Conservation (phyloP, 2,113 vertebrate species). For the Myotis brandtii region DNA sequence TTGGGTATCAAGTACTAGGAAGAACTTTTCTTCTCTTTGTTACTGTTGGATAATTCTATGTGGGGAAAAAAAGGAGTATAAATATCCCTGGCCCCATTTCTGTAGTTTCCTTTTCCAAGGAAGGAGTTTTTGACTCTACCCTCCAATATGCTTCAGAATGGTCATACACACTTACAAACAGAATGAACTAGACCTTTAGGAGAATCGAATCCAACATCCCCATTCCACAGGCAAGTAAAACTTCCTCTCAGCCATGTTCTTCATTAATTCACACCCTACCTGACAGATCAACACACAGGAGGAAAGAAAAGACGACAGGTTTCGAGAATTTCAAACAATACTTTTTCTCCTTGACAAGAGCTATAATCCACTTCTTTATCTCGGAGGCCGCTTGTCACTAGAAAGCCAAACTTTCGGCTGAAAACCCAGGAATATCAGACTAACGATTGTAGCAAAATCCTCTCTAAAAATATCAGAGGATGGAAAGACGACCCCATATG, state of each 20-base stretch:
- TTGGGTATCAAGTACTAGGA: neutral
- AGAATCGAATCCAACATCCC: neutral
- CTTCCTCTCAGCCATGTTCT: neutral
- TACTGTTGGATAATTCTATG: neutral
- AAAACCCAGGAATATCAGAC: slow-evolving; percentile 66
- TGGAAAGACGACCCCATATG: slow-evolving; percentile 77
- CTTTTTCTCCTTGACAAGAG: neutral
- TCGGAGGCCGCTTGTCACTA: slow-evolving; percentile 43
- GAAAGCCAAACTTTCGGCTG: slow-evolving; percentile 61
- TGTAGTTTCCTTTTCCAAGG: neutral
- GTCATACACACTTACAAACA: neutral
- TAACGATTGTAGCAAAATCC: slow-evolving; percentile 38
- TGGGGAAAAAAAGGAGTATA: neutral
- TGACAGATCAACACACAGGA: neutral
- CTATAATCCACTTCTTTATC: slow-evolving; percentile 28
- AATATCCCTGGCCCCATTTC: neutral
- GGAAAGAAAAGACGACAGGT: neutral
- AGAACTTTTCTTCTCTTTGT: slow-evolving; percentile 16
- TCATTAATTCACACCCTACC: neutral
- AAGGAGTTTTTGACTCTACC: neutral
- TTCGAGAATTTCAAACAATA: neutral
- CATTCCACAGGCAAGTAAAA: slow-evolving; percentile 10
- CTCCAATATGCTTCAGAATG: neutral
- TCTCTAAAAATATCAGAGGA: slow-evolving; percentile 74
- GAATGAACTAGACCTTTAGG: neutral